Evolutionary conservation across 2,113 vertebrate species (phyloP).

Genomic region (Dicerorhinus sumatrensis): DNA sequence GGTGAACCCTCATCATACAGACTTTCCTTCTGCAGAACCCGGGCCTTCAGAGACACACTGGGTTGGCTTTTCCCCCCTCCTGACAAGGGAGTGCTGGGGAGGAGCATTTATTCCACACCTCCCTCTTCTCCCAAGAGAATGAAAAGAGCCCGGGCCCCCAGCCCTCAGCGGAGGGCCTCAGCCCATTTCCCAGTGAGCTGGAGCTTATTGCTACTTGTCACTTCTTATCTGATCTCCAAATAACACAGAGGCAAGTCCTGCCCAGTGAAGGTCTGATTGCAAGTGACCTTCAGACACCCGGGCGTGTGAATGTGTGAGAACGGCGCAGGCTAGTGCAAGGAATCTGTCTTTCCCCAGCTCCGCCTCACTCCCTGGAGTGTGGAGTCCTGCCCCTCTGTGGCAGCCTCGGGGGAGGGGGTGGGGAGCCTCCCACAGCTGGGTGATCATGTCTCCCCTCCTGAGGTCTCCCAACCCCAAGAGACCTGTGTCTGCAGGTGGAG

Average conservation of each 20-base stretch:
- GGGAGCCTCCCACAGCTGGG: background rate
- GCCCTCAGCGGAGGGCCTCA: constrained; percentile 73
- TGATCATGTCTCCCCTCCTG: background rate
- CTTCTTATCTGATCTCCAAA: constrained; percentile 86
- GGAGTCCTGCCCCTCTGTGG: background rate
- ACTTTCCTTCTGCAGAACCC: background rate
- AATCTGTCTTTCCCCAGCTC: constrained; percentile 55
- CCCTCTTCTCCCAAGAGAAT: constrained; percentile 67
- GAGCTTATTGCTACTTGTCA: constrained; percentile 83
- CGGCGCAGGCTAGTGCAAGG: constrained; percentile 43
- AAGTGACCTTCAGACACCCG: constrained; percentile 83
- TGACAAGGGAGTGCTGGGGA: background rate
- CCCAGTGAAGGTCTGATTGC: constrained; percentile 77
- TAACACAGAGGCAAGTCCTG: constrained; percentile 85
- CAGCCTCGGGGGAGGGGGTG: background rate
- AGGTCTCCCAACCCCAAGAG: background rate
- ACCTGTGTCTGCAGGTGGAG: background rate
- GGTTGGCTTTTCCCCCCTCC: background rate
- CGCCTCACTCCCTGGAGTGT: fast-evolving
- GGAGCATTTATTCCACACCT: background rate
- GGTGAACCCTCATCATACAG: background rate
- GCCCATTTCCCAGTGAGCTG: constrained; percentile 77
- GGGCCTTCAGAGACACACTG: background rate
- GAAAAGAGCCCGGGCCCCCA: constrained; percentile 47
- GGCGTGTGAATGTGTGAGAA: constrained; percentile 76